Conservation (phyloP, 1,140 invertebrate species). For the Choristoneura fumiferana region DNA sequence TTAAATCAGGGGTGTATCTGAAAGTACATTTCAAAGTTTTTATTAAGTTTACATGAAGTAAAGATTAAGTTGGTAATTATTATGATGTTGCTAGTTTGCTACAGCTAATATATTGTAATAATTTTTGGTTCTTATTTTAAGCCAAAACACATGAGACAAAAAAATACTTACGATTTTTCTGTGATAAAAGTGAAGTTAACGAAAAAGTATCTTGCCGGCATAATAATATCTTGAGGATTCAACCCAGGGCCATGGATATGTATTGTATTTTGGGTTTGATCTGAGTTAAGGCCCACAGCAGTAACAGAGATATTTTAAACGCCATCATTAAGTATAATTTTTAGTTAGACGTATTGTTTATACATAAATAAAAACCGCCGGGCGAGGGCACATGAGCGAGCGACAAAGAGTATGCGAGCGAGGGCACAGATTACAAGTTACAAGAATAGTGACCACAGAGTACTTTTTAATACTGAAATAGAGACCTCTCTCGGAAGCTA, state of each 20-base stretch:
- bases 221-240: slow-evolving; percentile 83
- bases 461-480: no score
- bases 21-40: slow-evolving; percentile 23
- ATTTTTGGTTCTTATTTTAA: no score
- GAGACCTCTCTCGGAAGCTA: no score
- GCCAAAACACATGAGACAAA: slow-evolving; percentile 21
- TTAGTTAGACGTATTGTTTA: no score
- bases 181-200: slow-evolving; percentile 83
- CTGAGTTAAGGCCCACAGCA: not conserved
- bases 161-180: slow-evolving; percentile 74
- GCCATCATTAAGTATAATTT: not conserved
- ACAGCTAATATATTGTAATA: no score
- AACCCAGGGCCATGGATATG: slow-evolving; percentile 87
- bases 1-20: slow-evolving; percentile 49
- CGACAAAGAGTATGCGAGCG: no score
- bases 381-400: no score
- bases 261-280: slow-evolving; percentile 30
- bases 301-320: not conserved
- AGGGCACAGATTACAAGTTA: no score
- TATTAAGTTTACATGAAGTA: no score
- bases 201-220: slow-evolving; percentile 94
- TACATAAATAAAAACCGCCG: not conserved
- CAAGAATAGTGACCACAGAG: no score
- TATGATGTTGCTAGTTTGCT: no score
- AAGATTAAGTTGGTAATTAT: no score